Base-by-base conservation (phyloP, 2,888 invertebrate species). In the Drosophila anomelani region DNA sequence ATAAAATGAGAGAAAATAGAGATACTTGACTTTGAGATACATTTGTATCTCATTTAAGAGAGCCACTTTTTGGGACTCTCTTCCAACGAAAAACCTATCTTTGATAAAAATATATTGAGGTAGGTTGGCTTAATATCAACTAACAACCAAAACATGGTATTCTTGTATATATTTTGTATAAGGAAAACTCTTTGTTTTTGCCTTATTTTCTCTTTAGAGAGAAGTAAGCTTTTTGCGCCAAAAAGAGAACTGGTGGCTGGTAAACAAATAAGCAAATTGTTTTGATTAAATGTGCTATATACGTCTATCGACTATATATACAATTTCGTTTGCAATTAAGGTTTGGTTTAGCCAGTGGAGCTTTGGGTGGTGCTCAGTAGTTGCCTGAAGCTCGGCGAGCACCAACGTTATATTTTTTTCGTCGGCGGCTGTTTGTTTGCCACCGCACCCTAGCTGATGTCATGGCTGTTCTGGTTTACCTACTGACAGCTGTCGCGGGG, bases 401-500 rank as follows among this genome's bases (percentile, higher is more conserved):
- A 23, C 7, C 43, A n/a, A n/a, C n/a, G n/a, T n/a, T n/a, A n/a
- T n/a, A n/a, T n/a, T n/a, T n/a, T n/a, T n/a, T n/a, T n/a, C n/a
- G n/a, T n/a, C n/a, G n/a, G 6, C 9, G 34, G 26, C 15, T 2
- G 12, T 13, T 12, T 29, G 39, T 1, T 20, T 51, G 20, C 4
- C 15, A 36, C 41, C 64, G 43, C 61, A 26, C 62, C 51, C 69
- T 38, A 43, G 51, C 43, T 58, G 64, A 49, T 26, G 53, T 36
- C 43, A 69, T 66, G 53, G 29, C 43, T 26, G 69, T 53, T 17
- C n/a, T 43, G 1, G 36, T 8, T 17, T 43, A 13, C 12, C 51
- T 83, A 12, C 4, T 86, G 13, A 57, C 79, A 2, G 67, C 47
- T 7, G n/a, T 68, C 20, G 12, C 61, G 26, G 62, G 53, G 34